phyloP scores from a whole-genome alignment of 1,140 invertebrate genomes.

The Pseudomyrmex cubaensis region DNA sequence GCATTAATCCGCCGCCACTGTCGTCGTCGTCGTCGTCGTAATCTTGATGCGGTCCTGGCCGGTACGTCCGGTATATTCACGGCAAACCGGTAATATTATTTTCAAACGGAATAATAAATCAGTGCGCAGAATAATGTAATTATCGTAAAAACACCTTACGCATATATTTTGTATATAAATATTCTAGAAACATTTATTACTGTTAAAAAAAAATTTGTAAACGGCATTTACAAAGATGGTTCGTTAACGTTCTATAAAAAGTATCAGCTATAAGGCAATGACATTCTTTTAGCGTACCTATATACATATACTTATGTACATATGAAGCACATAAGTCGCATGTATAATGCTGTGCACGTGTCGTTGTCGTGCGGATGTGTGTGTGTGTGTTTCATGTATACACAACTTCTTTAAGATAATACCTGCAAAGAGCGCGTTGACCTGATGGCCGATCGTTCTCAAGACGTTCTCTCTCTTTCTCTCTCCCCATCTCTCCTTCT shows the following conservation, averaged over 20 bases:
- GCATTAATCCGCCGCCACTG: constrained; percentile 3
- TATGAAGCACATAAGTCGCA: no score
- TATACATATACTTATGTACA: background rate
- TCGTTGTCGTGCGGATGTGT: background rate
- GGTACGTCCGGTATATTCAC: constrained; percentile 1
- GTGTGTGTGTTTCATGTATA: constrained; percentile 37
- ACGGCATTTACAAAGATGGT: background rate
- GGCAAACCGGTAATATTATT: background rate
- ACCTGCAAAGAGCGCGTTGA: constrained; percentile 72
- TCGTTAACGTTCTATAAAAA: background rate
- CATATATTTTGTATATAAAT: background rate
- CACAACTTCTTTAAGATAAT: constrained; percentile 70
- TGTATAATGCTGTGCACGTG: no score
- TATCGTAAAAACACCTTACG: background rate
- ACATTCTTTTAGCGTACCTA: background rate
- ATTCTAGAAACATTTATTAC: background rate
- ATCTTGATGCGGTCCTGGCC: constrained; percentile 27
- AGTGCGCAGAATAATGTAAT: background rate
- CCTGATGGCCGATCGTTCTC: constrained; percentile 67
- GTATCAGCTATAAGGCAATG: constrained; percentile 12
- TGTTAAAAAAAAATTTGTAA: background rate
- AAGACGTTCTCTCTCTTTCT: constrained; percentile 43
- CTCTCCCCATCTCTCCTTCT: background rate
- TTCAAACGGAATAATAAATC: background rate
- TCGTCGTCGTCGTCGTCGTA: constrained; percentile 5